Evolutionary conservation across 2,797 vertebrate genomes (phyloP).

Genomic region (Agapornis canus): DNA sequence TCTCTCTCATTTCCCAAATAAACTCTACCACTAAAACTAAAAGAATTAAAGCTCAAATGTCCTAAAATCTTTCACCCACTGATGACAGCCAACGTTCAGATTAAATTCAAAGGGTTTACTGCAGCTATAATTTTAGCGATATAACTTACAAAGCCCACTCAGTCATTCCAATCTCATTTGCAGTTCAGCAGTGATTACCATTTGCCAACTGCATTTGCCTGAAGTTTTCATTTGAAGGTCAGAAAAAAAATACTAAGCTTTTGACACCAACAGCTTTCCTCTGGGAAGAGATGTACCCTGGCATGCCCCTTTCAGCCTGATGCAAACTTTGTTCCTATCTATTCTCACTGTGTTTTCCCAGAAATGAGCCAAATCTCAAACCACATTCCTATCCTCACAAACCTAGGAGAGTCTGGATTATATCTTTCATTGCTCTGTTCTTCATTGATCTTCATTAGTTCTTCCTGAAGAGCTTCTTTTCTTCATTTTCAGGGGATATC

Average conservation of each 20-base stretch:
- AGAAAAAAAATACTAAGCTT: neutral
- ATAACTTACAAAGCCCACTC: conserved; percentile 64
- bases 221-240: conserved; percentile 50
- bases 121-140: conserved; percentile 41
- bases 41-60: conserved; percentile 18
- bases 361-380: neutral
- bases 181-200: conserved; percentile 52
- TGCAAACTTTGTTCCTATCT: neutral
- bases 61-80: conserved; percentile 62
- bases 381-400: accelerated
- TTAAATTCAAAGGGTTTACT: conserved; percentile 68
- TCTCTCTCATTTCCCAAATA: neutral
- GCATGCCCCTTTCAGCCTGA: neutral
- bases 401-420: neutral
- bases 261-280: conserved; percentile 22
- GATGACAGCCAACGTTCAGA: conserved; percentile 54
- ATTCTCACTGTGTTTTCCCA: neutral
- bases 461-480: neutral
- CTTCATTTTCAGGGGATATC: neutral
- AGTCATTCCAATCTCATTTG: conserved; percentile 48
- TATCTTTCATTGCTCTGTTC: neutral
- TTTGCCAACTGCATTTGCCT: conserved; percentile 38
- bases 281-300: neutral
- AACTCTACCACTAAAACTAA: neutral
- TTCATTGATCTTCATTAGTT: neutral